A percentile compares a stretch with the other conserved stretches of the same genome.
phyloP scores from a whole-genome alignment of 2,888 invertebrate species.

The Conistra vaccinii region DNA sequence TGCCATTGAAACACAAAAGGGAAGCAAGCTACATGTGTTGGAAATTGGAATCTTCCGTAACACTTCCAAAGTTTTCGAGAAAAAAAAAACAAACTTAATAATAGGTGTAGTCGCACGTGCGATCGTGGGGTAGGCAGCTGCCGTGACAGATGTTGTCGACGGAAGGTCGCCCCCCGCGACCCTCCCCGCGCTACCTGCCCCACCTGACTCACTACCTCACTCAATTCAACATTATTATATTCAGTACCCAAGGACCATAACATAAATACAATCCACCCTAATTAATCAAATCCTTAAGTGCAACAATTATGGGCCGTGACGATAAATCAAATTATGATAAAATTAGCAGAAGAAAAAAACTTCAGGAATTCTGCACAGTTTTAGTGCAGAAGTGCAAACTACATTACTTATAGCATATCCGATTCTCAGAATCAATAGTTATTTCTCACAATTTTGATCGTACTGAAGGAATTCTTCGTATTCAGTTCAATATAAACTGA shows the following conservation, averaged over 20 bases:
- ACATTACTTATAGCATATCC: constrained; percentile 30
- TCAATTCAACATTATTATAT: constrained; percentile 60
- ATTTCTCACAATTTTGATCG: constrained; percentile 54
- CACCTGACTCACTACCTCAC: constrained; percentile 77
- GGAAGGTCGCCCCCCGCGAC: constrained; percentile 75
- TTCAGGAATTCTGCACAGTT: constrained; percentile 39
- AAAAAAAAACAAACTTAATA: constrained; percentile 84
- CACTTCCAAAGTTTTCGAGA: constrained; percentile 75
- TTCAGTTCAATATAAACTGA: constrained; percentile 72
- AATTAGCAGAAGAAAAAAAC: constrained; percentile 7
- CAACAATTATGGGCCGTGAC: constrained; percentile 50
- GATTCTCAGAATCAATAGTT: constrained; percentile 61
- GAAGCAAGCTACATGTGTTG: constrained; percentile 33
- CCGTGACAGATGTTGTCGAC: constrained; percentile 87
- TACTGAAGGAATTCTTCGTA: constrained; percentile 64
- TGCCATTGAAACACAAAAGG: constrained; percentile 19
- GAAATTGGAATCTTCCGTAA: constrained; percentile 74
- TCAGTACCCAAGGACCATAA: constrained; percentile 64
- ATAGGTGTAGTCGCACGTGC: constrained; percentile 89
- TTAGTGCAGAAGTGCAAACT: constrained; percentile 47
- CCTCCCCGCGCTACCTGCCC: constrained; percentile 77
- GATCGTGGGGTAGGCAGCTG: constrained; percentile 84
- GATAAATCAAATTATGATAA: constrained; percentile 51
- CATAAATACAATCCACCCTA: constrained; percentile 54
- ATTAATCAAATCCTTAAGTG: constrained; percentile 53